Evolutionary conservation across 2,113 vertebrate genomes (phyloP), one percentile per base, ranked within the genome.

Genomic region (Limanda limanda): DNA sequence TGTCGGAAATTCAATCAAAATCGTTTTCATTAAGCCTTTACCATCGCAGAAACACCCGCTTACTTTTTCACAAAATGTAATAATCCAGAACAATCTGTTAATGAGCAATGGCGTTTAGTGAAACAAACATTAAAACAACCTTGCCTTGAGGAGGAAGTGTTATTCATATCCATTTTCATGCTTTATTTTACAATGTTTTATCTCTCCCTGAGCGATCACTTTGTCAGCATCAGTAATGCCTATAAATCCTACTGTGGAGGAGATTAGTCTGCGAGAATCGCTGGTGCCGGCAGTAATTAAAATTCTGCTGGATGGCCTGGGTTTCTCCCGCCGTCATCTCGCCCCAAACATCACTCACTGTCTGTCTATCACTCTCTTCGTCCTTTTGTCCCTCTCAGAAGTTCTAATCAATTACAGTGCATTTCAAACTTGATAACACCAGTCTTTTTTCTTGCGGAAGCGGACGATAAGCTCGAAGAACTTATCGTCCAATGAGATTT

Each of bases 281-380:
- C 84, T 79, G 85, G 89, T 74, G 88, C 84, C 88, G 87, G 85
- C 89, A 87, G 84, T 92, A 92, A 93, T 93, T 93, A 92, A 93
- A 90, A 92, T 91, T 88, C 87, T 86, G 88, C 92, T 79, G 88
- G 86, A 89, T 87, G 82, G 86, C 78, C 86, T 68, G 83, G 47
- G 86, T 67, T 88, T 78, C 83, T 89, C 76, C 67, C 76, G 73
- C 85, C 82, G 81, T 81, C 81, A 59, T 86, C 81, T 79, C 81
- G 69, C 71, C 71, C 76, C 75, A 78, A 90, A 89, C 82, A 88
- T 90, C 80, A 52, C 78, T 85, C 24, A 10, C 81, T 67, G 57
- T 69, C 83, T 76, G 83, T 84, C 81, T 85, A 17, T 27, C 25
- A 4, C 25, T 27, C 25, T 27, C 25, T 65, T 65, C 79, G 72